Evolutionary conservation across 1,140 invertebrate genomes (phyloP).

Genomic region (Asbolus verrucosus): DNA sequence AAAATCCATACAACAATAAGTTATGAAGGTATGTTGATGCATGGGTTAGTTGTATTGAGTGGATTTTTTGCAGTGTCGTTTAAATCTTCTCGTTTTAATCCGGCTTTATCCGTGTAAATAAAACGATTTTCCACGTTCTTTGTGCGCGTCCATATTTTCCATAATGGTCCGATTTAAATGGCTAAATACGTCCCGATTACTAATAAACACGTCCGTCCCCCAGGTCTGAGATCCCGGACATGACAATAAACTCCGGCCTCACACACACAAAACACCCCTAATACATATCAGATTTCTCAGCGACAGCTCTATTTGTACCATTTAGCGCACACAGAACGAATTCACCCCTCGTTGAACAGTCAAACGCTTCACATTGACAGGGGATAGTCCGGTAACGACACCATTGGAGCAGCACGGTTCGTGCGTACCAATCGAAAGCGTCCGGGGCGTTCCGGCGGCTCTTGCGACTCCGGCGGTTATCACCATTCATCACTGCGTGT

Average conservation of each 20-base stretch:
- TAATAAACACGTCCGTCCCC: constrained; percentile 1
- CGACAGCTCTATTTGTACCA: constrained; percentile 56
- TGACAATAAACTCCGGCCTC: background rate
- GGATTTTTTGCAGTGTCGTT: too few species aligned
- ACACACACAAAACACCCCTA: constrained; percentile 40
- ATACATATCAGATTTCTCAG: constrained; percentile 53
- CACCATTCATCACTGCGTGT: background rate
- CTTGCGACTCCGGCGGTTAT: background rate
- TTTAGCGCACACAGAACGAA: constrained; percentile 49
- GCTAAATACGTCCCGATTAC: constrained; percentile 9
- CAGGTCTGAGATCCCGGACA: background rate
- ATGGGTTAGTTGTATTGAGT: too few species aligned
- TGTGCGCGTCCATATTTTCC: background rate
- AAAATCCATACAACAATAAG: too few species aligned
- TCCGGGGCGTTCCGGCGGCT: constrained; percentile 17
- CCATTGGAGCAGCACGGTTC: constrained; percentile 25
- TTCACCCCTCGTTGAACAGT: constrained; percentile 52
- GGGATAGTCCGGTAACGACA: background rate
- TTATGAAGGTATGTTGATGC: too few species aligned
- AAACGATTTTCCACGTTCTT: constrained; percentile 3
- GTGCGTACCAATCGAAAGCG: constrained; percentile 20
- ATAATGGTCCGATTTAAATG: background rate
- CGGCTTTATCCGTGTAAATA: constrained; percentile 28
- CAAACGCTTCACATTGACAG: constrained; percentile 34
- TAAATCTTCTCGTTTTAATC: background rate